Conservation (phyloP, 1,140 invertebrate species). For the Drosophila ficusphila region DNA sequence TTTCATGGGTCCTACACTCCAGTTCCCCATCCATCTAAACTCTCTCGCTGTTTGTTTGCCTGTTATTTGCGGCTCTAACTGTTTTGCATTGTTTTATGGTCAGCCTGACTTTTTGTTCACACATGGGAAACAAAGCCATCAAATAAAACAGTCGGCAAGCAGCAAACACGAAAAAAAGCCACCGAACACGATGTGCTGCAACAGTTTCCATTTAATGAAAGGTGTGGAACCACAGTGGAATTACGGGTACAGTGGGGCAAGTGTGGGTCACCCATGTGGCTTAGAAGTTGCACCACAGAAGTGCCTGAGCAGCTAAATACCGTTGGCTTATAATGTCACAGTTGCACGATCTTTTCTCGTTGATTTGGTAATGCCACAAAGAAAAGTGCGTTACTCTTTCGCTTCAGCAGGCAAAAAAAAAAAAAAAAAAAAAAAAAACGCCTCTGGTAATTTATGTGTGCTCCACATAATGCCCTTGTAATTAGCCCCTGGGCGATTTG, state of each 20-base stretch:
- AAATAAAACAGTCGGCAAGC: constrained; percentile 22
- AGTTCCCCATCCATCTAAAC: neutral
- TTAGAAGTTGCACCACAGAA: constrained; percentile 45
- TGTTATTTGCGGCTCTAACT: constrained; percentile 69
- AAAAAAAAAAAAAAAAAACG: neutral
- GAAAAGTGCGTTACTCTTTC: constrained; percentile 18
- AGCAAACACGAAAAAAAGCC: constrained; percentile 16
- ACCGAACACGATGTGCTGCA: constrained; percentile 53
- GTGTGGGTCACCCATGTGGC: constrained; percentile 45
- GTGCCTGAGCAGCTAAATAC: constrained; percentile 17
- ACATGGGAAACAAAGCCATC: constrained; percentile 73
- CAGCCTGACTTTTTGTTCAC: constrained; percentile 61
- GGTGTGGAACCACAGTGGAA: constrained; percentile 48
- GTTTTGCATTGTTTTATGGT: constrained; percentile 82
- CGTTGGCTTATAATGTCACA: constrained; percentile 57
- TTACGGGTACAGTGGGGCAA: constrained; percentile 35
- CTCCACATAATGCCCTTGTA: constrained; percentile 63
- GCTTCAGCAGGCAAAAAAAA: neutral
- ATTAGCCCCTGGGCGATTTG: constrained; percentile 57
- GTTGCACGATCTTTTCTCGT: constrained; percentile 18
- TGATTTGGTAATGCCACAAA: constrained; percentile 33
- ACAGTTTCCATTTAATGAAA: constrained; percentile 76
- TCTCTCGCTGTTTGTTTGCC: neutral
- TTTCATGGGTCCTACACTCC: constrained; percentile 43
- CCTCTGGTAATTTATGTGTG: constrained; percentile 56